These are phyloP conservation scores for Scolopax bukidnonensis DNA, from an alignment of 2,797 vertebrate genomes.

Conservation along the genomic window DNA sequence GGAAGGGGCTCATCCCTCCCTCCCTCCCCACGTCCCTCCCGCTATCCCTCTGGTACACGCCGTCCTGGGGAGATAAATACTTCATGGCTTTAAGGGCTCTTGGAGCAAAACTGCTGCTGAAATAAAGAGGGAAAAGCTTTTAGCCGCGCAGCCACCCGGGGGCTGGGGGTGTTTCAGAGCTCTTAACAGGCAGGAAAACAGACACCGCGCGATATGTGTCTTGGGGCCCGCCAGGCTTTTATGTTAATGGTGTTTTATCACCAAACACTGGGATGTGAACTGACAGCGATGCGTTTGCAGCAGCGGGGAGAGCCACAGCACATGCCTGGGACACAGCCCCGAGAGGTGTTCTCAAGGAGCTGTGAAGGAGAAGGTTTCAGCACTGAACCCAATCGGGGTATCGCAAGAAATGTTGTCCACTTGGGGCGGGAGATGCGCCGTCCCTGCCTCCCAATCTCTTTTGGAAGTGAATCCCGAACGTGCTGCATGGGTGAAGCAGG, in stretches of 20 bases:
- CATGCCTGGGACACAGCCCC: background rate
- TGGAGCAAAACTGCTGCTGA: background rate
- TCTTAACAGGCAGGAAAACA: background rate
- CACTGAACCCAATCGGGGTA: rapidly evolving
- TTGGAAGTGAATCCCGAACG: background rate
- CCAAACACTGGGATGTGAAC: background rate
- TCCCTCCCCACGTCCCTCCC: background rate
- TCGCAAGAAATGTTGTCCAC: background rate
- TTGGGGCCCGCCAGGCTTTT: background rate
- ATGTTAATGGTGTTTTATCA: background rate
- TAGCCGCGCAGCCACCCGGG: rapidly evolving
- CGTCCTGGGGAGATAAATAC: background rate
- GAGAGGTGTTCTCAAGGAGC: background rate
- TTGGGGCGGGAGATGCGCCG: too few species aligned
- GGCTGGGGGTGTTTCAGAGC: background rate
- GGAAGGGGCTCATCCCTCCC: background rate
- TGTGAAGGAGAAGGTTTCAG: background rate
- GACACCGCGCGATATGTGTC: background rate
- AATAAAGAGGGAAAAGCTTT: background rate
- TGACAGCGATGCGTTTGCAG: background rate
- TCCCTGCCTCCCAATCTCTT: background rate
- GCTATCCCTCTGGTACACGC: rapidly evolving
- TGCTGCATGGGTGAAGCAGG: background rate
- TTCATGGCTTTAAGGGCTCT: background rate
- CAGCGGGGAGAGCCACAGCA: background rate